Evolutionary conservation across 2,113 vertebrate species (phyloP).

Genomic region (Etheostoma spectabile): DNA sequence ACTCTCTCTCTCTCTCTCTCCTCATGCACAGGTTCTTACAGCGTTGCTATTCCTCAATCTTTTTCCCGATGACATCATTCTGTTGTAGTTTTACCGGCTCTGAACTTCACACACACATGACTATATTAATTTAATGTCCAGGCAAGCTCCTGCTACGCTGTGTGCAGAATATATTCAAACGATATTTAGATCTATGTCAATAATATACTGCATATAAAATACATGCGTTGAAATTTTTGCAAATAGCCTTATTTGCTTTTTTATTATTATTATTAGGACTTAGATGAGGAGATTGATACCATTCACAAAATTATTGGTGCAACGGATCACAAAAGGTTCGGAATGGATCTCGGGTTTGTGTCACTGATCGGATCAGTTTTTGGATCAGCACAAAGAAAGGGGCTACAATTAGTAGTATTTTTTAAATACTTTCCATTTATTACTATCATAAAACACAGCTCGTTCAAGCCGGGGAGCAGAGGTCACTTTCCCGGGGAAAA

Average conservation of each 20-base stretch:
- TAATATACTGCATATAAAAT: neutral
- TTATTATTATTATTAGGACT: neutral
- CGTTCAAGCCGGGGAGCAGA: too few relatives aligned
- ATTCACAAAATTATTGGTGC: too few relatives aligned
- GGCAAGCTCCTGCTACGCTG: neutral
- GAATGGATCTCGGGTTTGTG: too few relatives aligned
- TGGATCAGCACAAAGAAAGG: too few relatives aligned
- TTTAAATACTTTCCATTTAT: too few relatives aligned
- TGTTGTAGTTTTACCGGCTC: conserved; percentile 15
- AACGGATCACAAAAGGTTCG: too few relatives aligned
- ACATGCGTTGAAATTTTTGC: neutral
- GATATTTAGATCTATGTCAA: neutral
- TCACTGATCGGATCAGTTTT: too few relatives aligned
- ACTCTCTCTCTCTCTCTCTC: neutral
- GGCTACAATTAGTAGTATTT: too few relatives aligned
- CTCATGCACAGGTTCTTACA: conserved; percentile 56
- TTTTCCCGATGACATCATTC: conserved; percentile 36
- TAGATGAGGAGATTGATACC: neutral
- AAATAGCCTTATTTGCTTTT: neutral
- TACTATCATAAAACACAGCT: too few relatives aligned
- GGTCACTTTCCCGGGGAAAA: too few relatives aligned
- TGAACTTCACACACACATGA: conserved; percentile 21
- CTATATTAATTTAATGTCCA: neutral
- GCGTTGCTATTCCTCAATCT: conserved; percentile 39
- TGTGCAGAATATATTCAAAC: neutral